Base-by-base conservation (phyloP, 2,113 vertebrate genomes). In the Epinephelus moara region DNA sequence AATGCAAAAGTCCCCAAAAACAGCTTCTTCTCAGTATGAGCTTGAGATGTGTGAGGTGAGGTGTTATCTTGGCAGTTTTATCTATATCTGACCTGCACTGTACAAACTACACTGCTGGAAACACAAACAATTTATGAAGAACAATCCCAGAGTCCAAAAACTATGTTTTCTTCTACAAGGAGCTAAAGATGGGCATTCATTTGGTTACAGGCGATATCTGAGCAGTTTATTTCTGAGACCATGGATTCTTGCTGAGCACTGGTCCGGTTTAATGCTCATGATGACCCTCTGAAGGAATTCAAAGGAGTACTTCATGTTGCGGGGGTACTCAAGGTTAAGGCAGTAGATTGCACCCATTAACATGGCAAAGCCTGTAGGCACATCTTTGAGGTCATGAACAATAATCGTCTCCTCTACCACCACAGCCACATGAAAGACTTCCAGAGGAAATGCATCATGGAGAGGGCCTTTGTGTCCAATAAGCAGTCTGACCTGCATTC, bases 201-300 rank as follows among this genome's bases (percentile, higher is more conserved):
- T 60, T 62, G 60, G 40, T 62, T 37, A 62, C 60, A 37, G 17
- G 60, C 12, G 6, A 70, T 53, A 53, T 53, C 67, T 37, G 6
- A 70, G 25, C 19, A 42, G 52, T 37, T 53, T 56, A 40, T 55
- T 30, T 55, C 30, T 17, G 27, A 49, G 67, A 4, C 68, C 19
- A 23, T 37, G 50, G 50, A 37, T 70, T 55, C 49, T 70, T 14
- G 67, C 49, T 53, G 67, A 37, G 19, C 68, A 70, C 21, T 55
- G 50, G 50, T 55, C 50, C 2, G 12, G 50, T 55, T 40, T 55
- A 40, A 55, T 23, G 50, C 33, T 40, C 49, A 49, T 68, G 9
- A 68, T 50, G 9, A 30, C 64, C 45, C 25, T 68, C 64, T 27
- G 45, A 50, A 70, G 27, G 67, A 37, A 53, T 21, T 70, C 50